Percentiles rank a stretch among this genome's conserved stretches.
Conservation (phyloP, 2,797 vertebrate species). For the Vireo griseus region DNA sequence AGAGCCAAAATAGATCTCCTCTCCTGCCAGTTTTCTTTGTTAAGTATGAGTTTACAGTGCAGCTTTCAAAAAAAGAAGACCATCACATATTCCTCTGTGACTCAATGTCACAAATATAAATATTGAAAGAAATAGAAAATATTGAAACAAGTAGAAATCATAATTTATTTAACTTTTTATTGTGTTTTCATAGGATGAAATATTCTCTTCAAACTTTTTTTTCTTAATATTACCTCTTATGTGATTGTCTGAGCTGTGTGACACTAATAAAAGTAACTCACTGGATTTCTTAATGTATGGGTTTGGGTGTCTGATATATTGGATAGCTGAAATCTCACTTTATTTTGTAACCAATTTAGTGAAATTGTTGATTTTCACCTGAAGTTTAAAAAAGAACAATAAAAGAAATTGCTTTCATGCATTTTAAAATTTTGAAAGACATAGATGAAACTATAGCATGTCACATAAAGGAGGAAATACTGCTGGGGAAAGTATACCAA, state of each 20-base stretch:
- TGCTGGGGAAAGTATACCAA: not conserved
- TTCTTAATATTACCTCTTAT: not conserved
- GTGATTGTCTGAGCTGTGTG: not conserved
- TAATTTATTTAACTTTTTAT: not conserved
- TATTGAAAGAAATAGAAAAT: not conserved
- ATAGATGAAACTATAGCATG: not conserved
- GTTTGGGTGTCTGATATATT: not conserved
- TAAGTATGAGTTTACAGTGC: not conserved
- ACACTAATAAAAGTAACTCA: not conserved
- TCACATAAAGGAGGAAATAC: not conserved
- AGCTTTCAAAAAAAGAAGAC: not conserved
- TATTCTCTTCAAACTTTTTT: not conserved
- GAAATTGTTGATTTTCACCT: not conserved
- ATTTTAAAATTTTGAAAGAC: not conserved
- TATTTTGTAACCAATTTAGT: not conserved
- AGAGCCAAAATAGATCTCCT: not conserved
- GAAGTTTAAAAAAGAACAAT: not conserved
- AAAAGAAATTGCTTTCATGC: not conserved
- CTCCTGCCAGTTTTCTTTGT: not conserved
- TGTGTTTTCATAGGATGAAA: not conserved
- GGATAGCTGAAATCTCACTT: not conserved
- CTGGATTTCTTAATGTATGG: not conserved
- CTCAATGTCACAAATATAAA: not conserved
- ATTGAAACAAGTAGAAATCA: not conserved
- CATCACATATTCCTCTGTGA: not conserved